Conservation (phyloP, 2,797 vertebrate species). For the Enteromius paludinosus region DNA sequence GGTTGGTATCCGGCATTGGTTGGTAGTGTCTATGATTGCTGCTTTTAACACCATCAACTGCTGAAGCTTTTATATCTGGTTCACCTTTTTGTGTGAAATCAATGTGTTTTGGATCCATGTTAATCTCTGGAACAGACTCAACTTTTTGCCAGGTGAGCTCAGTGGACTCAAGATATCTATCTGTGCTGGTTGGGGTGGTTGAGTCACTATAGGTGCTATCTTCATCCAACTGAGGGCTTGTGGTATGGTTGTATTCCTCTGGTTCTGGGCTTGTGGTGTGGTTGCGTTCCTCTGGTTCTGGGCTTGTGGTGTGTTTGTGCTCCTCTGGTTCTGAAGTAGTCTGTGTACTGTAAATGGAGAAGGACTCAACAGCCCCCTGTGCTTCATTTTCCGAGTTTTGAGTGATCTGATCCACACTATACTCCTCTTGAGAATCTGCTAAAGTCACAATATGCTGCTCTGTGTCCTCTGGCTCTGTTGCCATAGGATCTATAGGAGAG, state of each 20-base stretch:
- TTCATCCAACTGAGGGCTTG: slow-evolving; percentile 37
- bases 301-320: slow-evolving; percentile 34
- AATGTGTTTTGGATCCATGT: slow-evolving; percentile 54
- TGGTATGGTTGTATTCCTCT: slow-evolving; percentile 12
- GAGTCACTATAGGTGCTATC: slow-evolving; percentile 46
- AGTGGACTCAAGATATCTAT: slow-evolving; percentile 47
- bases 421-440: slow-evolving; percentile 80
- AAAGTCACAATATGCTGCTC: slow-evolving; percentile 80
- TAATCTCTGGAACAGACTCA: slow-evolving; percentile 57
- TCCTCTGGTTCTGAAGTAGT: slow-evolving; percentile 47
- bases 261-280: slow-evolving; percentile 34
- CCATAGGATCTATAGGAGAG: slow-evolving; percentile 68
- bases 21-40: slow-evolving; percentile 68
- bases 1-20: slow-evolving; percentile 51
- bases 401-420: slow-evolving; percentile 68
- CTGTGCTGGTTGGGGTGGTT: slow-evolving; percentile 50
- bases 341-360: slow-evolving; percentile 71
- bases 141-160: slow-evolving; percentile 44
- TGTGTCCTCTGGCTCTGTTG: slow-evolving; percentile 77
- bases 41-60: slow-evolving; percentile 48
- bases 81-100: slow-evolving; percentile 11
- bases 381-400: slow-evolving; percentile 75
- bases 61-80: slow-evolving; percentile 37
- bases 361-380: slow-evolving; percentile 81
- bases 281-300: slow-evolving; percentile 12